These are phyloP conservation scores for Campopleginae sp. DNA, from an alignment of 2,888 invertebrate genomes.

Conservation along the genomic window DNA sequence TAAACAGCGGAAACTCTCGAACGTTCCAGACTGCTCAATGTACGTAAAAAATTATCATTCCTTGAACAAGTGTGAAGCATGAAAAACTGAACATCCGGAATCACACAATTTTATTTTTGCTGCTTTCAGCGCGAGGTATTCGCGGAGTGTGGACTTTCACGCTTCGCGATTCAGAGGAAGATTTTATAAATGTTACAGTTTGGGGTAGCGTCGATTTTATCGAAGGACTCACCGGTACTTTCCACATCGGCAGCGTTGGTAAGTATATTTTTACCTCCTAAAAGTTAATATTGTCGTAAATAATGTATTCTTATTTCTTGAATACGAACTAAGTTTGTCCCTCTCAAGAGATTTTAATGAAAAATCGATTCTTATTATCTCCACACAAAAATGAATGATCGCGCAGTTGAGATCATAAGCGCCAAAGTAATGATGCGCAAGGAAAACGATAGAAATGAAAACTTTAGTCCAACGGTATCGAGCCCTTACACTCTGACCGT, in stretches of 20 bases:
- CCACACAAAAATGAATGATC: slow-evolving; percentile 22
- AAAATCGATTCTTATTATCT: slow-evolving; percentile 11
- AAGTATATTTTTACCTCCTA: slow-evolving; percentile 72
- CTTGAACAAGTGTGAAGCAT: not conserved
- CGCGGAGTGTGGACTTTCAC: slow-evolving; percentile 92
- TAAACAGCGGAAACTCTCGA: slow-evolving; percentile 78
- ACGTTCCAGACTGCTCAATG: slow-evolving; percentile 77
- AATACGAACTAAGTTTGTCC: not conserved
- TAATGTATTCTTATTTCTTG: not conserved
- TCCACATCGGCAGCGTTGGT: slow-evolving; percentile 90
- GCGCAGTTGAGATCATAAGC: slow-evolving; percentile 89
- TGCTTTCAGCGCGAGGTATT: slow-evolving; percentile 74
- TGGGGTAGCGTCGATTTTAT: slow-evolving; percentile 90
- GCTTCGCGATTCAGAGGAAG: slow-evolving; percentile 89
- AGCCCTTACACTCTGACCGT: slow-evolving; percentile 88
- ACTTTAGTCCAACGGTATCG: slow-evolving; percentile 88
- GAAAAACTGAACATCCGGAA: slow-evolving; percentile 8
- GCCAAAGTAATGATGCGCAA: slow-evolving; percentile 87
- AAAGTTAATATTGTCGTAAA: not conserved
- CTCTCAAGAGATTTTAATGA: not conserved
- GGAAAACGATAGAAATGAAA: slow-evolving; percentile 86
- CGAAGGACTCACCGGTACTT: slow-evolving; percentile 87
- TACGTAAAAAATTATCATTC: slow-evolving; percentile 66
- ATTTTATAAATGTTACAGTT: slow-evolving; percentile 90
- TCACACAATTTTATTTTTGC: slow-evolving; percentile 15